Conservation (phyloP, 2,888 invertebrate species). For the Drosophila nr. fundita region DNA sequence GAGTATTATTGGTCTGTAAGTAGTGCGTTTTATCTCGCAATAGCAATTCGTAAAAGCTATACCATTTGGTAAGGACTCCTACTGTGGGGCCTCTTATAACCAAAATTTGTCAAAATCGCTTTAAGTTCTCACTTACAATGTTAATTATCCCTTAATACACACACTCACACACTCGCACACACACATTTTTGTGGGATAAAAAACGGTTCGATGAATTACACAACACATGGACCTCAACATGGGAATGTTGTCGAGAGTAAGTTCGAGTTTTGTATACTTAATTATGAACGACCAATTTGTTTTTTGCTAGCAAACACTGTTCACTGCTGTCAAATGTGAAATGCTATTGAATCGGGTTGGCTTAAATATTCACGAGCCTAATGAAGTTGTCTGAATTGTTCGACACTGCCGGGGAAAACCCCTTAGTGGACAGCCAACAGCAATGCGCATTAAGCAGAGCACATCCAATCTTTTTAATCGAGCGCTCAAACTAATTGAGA, state of each 20-base stretch:
- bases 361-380: not conserved
- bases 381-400: conserved; percentile 1
- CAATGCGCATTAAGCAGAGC: not conserved
- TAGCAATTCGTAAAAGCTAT: not conserved
- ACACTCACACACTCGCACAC: not conserved
- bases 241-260: not conserved
- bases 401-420: not conserved
- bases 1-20: not conserved
- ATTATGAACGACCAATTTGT: not conserved
- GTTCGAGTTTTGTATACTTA: not conserved
- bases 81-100: not conserved
- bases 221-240: too few relatives aligned
- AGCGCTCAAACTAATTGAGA: not conserved
- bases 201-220: not conserved
- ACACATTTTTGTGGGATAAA: not conserved
- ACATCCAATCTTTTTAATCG: not conserved
- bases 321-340: conserved; percentile 1
- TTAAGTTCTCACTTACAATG: not conserved
- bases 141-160: not conserved
- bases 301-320: not conserved
- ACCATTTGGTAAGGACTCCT: not conserved
- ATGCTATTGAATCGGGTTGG: not conserved
- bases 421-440: not conserved
- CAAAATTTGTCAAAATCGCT: not conserved
- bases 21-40: not conserved